Conservation (phyloP, 2,113 vertebrate genomes). For the Myodes glareolus region DNA sequence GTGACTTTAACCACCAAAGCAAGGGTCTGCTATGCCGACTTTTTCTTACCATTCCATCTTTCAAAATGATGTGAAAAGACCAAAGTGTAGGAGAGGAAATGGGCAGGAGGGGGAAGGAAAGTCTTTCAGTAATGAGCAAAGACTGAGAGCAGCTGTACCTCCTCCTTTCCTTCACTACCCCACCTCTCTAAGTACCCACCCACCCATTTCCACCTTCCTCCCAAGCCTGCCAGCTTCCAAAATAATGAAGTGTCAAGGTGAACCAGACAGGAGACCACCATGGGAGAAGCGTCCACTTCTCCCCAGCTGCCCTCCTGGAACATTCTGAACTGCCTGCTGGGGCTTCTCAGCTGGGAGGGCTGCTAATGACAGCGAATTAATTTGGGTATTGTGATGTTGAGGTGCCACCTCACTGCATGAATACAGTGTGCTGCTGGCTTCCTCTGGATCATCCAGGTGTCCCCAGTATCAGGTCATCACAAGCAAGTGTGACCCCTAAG, state of each 20-base stretch:
- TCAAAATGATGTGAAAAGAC: slow-evolving; percentile 39
- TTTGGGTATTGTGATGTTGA: slow-evolving; percentile 35
- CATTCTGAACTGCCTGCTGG: slow-evolving; percentile 3
- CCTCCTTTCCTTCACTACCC: slow-evolving; percentile 13
- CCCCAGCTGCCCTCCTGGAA: slow-evolving; percentile 14
- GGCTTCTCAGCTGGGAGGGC: slow-evolving; percentile 47
- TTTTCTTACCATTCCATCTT: background rate
- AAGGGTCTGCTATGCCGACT: background rate
- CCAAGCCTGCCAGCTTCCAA: background rate
- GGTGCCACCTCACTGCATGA: slow-evolving; percentile 65
- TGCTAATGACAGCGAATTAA: slow-evolving; percentile 58
- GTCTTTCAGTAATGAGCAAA: background rate
- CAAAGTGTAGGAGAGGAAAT: background rate
- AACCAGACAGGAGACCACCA: background rate
- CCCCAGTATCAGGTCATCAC: background rate
- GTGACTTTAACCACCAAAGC: background rate
- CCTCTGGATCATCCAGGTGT: slow-evolving; percentile 26
- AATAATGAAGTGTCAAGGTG: background rate
- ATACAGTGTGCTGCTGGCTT: slow-evolving; percentile 64
- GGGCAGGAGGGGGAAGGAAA: background rate
- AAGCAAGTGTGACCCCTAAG: background rate
- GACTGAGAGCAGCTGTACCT: background rate
- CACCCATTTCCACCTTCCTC: background rate
- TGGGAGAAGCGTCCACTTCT: slow-evolving; percentile 7
- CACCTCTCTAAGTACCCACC: background rate